A percentile compares a stretch with the other conserved stretches of the same genome.
phyloP scores from a whole-genome alignment of 2,888 invertebrate genomes.

The Steinernema hermaphroditum region DNA sequence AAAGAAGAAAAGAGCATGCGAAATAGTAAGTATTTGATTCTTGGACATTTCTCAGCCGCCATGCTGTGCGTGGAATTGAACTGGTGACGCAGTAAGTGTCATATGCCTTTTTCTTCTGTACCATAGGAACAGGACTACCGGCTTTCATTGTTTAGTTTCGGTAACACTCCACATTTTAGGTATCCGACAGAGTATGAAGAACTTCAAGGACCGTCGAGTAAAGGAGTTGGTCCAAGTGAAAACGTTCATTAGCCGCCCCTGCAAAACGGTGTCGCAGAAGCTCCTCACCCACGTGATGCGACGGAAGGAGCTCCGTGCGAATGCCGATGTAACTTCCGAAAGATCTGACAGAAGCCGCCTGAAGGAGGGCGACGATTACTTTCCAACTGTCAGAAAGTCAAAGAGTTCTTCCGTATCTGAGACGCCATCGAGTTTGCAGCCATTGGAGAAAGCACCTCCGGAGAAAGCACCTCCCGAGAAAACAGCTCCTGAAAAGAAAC shows the following conservation, averaged over 20 bases:
- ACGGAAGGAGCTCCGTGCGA: slow-evolving; percentile 21
- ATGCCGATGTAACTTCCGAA: not conserved
- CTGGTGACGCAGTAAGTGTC: no score
- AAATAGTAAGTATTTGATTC: not conserved
- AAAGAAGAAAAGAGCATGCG: not conserved
- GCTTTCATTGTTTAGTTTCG: no score
- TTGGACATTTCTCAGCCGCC: no score
- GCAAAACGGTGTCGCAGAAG: slow-evolving; percentile 31
- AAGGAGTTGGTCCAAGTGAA: slow-evolving; percentile 34
- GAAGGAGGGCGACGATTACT: slow-evolving; percentile 15
- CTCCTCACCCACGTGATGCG: slow-evolving; percentile 30
- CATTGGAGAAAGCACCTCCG: no score
- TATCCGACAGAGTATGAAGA: slow-evolving; percentile 25
- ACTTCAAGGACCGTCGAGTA: slow-evolving; percentile 31
- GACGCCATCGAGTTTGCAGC: no score
- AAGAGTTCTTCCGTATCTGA: no score
- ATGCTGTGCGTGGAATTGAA: no score
- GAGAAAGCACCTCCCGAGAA: no score
- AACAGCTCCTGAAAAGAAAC: not conserved
- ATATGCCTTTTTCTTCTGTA: no score
- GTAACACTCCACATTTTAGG: no score
- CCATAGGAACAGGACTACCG: no score
- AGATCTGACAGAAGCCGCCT: not conserved
- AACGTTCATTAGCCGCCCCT: slow-evolving; percentile 35
- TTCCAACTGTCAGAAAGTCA: not conserved